phyloP scores from a whole-genome alignment of 2,888 invertebrate species.

The Brachypalpus laphriformis region DNA sequence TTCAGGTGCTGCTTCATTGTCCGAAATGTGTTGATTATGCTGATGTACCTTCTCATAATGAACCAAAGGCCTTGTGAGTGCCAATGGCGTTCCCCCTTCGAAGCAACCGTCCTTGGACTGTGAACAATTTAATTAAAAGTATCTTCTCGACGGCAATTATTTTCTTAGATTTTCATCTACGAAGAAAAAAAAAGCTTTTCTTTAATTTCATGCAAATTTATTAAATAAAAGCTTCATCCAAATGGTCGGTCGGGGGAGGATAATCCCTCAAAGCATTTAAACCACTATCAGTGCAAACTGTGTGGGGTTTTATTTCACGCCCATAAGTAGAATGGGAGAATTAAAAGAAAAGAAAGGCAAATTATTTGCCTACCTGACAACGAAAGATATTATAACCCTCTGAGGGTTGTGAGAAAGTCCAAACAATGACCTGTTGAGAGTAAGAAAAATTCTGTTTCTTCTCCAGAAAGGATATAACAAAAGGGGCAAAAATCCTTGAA shows the following conservation, averaged over 20 bases:
- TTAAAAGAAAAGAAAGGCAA: background rate
- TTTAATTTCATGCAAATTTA: slow-evolving; percentile 50
- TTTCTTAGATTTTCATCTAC: slow-evolving; percentile 31
- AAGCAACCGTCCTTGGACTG: background rate
- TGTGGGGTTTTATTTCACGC: slow-evolving; percentile 1
- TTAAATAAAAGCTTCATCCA: slow-evolving; percentile 28
- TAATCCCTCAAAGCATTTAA: slow-evolving; percentile 32
- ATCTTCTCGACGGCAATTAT: slow-evolving; percentile 33
- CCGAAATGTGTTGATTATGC: slow-evolving; percentile 20
- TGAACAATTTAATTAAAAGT: slow-evolving; percentile 54
- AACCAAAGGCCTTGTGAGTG: too few relatives aligned
- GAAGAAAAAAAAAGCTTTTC: slow-evolving; percentile 14
- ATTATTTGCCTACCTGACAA: background rate
- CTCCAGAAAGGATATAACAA: background rate
- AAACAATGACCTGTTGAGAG: slow-evolving; percentile 38
- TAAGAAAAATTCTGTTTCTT: background rate
- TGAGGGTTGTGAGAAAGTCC: background rate
- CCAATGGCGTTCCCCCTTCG: too few relatives aligned
- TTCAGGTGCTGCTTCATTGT: background rate
- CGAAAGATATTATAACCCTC: background rate
- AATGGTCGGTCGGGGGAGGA: background rate
- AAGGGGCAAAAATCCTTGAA: background rate
- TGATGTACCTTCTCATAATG: background rate
- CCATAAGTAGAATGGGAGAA: background rate
- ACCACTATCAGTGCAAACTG: slow-evolving; percentile 10